These are phyloP conservation scores for Himalopsyche kuldschensis DNA, from an alignment of 2,888 invertebrate genomes.

Conservation along the genomic window DNA sequence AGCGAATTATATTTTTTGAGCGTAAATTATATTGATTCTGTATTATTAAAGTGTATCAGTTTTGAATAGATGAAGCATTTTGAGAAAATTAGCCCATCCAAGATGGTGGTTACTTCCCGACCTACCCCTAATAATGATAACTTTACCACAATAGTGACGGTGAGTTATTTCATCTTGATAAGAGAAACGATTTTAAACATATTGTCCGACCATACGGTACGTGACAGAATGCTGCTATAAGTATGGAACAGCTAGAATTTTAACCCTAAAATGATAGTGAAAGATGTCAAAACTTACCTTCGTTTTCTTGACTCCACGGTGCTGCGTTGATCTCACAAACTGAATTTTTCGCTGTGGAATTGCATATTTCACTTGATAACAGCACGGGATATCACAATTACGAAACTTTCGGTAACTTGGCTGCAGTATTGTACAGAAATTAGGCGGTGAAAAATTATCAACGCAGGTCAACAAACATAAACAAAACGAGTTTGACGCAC, in stretches of 20 bases:
- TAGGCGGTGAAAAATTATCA: conserved; percentile 15
- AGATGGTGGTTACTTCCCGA: conserved; percentile 36
- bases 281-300: conserved; percentile 49
- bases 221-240: neutral
- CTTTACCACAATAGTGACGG: neutral
- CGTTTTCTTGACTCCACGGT: conserved; percentile 64
- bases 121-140: conserved; percentile 18
- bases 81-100: conserved; percentile 12
- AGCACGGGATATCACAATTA: neutral
- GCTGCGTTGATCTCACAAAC: conserved; percentile 55
- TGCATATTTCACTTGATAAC: conserved; percentile 19
- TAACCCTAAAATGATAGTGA: conserved; percentile 6
- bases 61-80: neutral
- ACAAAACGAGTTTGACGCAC: conserved; percentile 39
- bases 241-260: neutral
- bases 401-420: neutral
- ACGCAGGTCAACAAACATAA: conserved; percentile 35
- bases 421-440: conserved; percentile 6
- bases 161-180: neutral
- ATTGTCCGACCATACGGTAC: neutral
- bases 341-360: conserved; percentile 13
- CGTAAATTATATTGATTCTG: no score
- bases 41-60: neutral
- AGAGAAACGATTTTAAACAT: neutral
- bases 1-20: no score